phyloP scores from a whole-genome alignment of 2,888 invertebrate species.

The Synergus gifuensis region DNA sequence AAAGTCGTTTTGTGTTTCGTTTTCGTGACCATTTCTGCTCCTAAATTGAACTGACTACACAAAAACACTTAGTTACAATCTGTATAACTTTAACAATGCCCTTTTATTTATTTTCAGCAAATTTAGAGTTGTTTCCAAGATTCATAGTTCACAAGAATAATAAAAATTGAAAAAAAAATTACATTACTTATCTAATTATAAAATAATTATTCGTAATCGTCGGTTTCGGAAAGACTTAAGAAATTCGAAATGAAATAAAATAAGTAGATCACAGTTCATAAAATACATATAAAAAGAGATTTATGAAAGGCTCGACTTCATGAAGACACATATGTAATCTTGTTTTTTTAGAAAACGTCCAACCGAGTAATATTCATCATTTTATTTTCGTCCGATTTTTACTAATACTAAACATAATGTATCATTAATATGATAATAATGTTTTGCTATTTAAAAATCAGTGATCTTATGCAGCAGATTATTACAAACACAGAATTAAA shows the following conservation, averaged over 20 bases:
- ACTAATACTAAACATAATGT: neutral
- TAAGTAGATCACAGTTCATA: constrained; percentile 19
- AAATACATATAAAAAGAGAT: constrained; percentile 20
- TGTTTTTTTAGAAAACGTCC: neutral
- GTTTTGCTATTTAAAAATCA: neutral
- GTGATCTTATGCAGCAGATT: neutral
- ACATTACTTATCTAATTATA: neutral
- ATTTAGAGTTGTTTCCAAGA: constrained; percentile 53
- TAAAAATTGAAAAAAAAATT: constrained; percentile 53
- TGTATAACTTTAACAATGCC: constrained; percentile 74
- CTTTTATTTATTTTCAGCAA: constrained; percentile 70
- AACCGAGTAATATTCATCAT: neutral
- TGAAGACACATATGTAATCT: constrained; percentile 12
- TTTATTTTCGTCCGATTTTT: neutral
- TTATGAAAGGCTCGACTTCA: constrained; percentile 5
- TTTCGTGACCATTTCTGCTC: neutral
- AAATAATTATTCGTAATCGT: constrained; percentile 9
- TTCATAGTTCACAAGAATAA: constrained; percentile 59
- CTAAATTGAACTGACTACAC: neutral
- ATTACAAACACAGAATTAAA: neutral
- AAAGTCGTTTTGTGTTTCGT: neutral
- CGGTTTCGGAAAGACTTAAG: neutral
- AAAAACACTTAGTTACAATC: constrained; percentile 24
- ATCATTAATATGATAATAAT: neutral
- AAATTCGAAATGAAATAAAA: constrained; percentile 22